Evolutionary conservation across 2,888 invertebrate species (phyloP), one percentile per base, ranked within the genome.

Genomic region (Dicyrtoma fusca): DNA sequence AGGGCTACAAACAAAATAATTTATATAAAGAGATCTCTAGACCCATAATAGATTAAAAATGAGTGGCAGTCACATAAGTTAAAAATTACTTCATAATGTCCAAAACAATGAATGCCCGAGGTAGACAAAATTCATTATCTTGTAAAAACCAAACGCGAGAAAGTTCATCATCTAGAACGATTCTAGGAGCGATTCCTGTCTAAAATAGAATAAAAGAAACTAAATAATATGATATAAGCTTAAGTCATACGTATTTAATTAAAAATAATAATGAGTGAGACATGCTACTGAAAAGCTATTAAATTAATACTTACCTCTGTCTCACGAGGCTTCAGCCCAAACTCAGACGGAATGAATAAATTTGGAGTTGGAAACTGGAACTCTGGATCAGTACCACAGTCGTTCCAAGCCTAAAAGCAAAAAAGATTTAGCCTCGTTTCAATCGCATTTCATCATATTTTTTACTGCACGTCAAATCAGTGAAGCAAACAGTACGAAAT

Each of bases 111-210:
- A 90, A 90, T 0, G 92, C 90, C 84, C 95, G 97, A 0, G 98
- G 98, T 73, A 96, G 86, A 11, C 89, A 84, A 83, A 92, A 98
- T 82, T 93, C 92, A 80, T 91, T 90, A 84, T 98, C 98, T 82
- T 95, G 94, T 82, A 95, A 95, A 84, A 90, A 96, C 97, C 97
- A 98, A 0, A 95, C 86, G 71, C 96, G 86, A 81, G 91, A 88
- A 57, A 93, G 85, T 0, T 91, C 88, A 0, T 91, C 90, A 81
- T 97, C 94, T 86, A 90, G 88, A 69, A 93, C 87, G 66, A 93
- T 90, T 2, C 21, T 19, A 8, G 76, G 74, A 13, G 25, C 3
- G 21, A 59, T 47, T 42, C 64, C 47, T 1, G 47, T 59, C 69
- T 69, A 21, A 21, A 23, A 57, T 6, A n/a, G n/a, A n/a, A n/a